Evolutionary conservation across 2,797 vertebrate species (phyloP), one percentile per base, ranked within the genome.

Genomic region (Brachymystax lenok): DNA sequence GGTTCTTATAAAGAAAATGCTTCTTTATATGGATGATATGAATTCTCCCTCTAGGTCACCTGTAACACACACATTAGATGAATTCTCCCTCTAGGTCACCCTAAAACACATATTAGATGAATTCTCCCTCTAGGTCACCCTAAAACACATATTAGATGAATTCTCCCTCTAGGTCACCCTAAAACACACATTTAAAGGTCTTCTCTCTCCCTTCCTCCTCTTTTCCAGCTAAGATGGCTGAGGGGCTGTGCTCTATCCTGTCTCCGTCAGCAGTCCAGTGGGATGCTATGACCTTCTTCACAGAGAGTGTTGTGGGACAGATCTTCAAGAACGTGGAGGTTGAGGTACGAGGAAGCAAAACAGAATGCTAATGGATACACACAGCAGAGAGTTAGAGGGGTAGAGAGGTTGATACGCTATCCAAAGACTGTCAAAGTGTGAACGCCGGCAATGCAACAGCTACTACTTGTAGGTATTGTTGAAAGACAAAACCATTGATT

Each of bases 281-380:
- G 98, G 98, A 99, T 27, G 98, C 98, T 63, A 95, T 98, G 95
- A 98, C 97, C 0, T 94, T 97, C 88, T 99, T 98, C 91, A 93
- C 95, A 0, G 98, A 99, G 89, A 96, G 96, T 0, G 88, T 97
- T 77, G 89, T 96, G 83, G 91, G 94, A 73, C 96, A 97, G 89
- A 92, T 98, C 82, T 94, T 97, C 79, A 96, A 94, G 91, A 93
- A 88, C 59, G 74, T 98, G 76, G 94, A 95, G 17, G 96, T 95
- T 83, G 96, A 99, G 85, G 98, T 99, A 95, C 8, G 91, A 35
- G 19, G 17, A 27, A 59, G 67, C n/a, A 13, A 63, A 70, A 16
- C 16, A 51, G 5, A 71, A 24, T 27, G 5, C 30, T n/a, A 13
- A 33, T 24, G 10, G 8, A 59, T 14, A 67, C 14, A 13, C 64